phyloP scores from a whole-genome alignment of 2,113 vertebrate genomes.

The Eudyptes chrysolophus region DNA sequence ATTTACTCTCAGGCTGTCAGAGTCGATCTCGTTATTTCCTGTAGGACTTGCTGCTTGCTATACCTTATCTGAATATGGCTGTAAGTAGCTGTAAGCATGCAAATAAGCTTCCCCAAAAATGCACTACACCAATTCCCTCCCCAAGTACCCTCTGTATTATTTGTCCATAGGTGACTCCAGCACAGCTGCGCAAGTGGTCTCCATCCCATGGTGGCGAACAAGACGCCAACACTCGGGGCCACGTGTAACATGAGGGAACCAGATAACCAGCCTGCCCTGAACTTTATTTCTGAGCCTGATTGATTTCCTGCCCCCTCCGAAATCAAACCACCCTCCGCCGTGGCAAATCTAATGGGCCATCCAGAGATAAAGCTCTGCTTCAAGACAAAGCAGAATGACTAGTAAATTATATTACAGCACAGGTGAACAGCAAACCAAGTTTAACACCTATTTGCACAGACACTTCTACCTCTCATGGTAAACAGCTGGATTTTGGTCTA shows the following conservation, averaged over 20 bases:
- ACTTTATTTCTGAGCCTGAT: not conserved
- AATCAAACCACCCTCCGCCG: not conserved
- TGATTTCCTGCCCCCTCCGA: not conserved
- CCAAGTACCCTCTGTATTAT: not conserved
- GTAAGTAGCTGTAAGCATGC: not conserved
- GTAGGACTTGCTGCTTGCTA: not conserved
- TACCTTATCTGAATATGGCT: not conserved
- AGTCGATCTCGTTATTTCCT: not conserved
- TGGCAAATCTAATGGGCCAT: not conserved
- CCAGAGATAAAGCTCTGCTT: not conserved
- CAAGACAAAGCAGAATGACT: not conserved
- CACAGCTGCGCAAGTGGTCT: not conserved
- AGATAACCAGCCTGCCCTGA: not conserved
- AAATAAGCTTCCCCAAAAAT: not conserved
- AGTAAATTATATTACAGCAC: not conserved
- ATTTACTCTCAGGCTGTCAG: slow-evolving; percentile 23
- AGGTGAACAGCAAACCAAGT: not conserved
- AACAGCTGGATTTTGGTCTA: not conserved
- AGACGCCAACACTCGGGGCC: not conserved
- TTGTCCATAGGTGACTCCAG: not conserved
- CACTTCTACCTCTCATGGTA: not conserved
- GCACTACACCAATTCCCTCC: not conserved
- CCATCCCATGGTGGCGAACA: accelerated
- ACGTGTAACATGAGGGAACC: not conserved
- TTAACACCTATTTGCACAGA: too few relatives aligned